Evolutionary conservation across 2,888 invertebrate genomes (phyloP).

Genomic region (Gonocerus acuteangulatus): DNA sequence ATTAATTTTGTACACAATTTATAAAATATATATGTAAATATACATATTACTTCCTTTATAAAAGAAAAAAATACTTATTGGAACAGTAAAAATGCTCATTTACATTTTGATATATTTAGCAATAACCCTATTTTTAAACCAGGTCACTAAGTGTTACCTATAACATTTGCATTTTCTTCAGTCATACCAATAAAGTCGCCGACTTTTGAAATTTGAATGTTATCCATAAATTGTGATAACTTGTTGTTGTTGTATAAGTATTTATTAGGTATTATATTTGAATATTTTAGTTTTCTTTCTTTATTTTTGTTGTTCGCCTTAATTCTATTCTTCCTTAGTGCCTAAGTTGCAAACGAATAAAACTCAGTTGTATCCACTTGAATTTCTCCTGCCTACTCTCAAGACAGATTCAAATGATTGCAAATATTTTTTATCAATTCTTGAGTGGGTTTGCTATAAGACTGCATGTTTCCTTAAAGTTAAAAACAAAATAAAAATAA

Average conservation of each 20-base stretch:
- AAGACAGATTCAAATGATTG: not conserved
- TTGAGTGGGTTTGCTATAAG: conserved; percentile 23
- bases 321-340: conserved; percentile 25
- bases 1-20: conserved; percentile 9
- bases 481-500: not conserved
- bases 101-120: conserved; percentile 15
- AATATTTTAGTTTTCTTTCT: conserved; percentile 10
- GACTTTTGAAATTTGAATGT: conserved; percentile 34
- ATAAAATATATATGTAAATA: conserved; percentile 1
- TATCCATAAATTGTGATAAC: conserved; percentile 34
- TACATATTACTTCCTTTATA: not conserved
- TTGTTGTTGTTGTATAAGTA: conserved; percentile 20
- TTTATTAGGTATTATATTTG: conserved; percentile 24
- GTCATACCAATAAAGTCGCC: conserved; percentile 34
- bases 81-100: conserved; percentile 21
- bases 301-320: conserved; percentile 12
- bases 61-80: conserved; percentile 1
- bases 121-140: conserved; percentile 10
- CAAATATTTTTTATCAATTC: conserved; percentile 2
- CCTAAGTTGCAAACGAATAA: conserved; percentile 14
- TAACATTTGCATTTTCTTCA: conserved; percentile 22
- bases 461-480: conserved; percentile 23
- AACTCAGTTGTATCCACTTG: conserved; percentile 4
- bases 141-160: conserved; percentile 17
- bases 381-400: conserved; percentile 15